A percentile compares a stretch with the other conserved stretches of the same genome.
phyloP scores from a whole-genome alignment of 2,888 invertebrate genomes.

The Germaria angustata region DNA sequence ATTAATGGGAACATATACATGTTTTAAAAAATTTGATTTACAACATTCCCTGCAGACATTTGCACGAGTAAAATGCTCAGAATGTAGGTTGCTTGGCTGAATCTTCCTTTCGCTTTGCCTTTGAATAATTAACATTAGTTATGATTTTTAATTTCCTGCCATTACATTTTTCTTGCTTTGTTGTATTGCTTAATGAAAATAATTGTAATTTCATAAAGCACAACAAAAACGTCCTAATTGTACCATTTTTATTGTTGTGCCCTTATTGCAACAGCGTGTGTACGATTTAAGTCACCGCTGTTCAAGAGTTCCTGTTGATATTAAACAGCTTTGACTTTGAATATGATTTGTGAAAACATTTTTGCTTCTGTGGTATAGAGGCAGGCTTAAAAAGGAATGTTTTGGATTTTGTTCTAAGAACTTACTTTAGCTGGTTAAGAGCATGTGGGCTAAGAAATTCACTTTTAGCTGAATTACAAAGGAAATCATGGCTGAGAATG shows the following conservation, averaged over 20 bases:
- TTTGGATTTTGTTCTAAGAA: neutral
- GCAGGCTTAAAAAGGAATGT: neutral
- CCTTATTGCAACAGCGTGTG: slow-evolving; percentile 6
- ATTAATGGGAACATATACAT: too few relatives aligned
- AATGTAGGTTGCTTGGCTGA: slow-evolving; percentile 7
- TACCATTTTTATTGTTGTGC: slow-evolving; percentile 6
- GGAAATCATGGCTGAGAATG: too few relatives aligned
- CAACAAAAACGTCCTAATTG: slow-evolving; percentile 33
- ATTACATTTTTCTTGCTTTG: slow-evolving; percentile 20
- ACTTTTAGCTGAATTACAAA: too few relatives aligned
- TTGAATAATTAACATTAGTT: slow-evolving; percentile 34
- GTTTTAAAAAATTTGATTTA: neutral
- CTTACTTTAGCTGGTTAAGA: too few relatives aligned
- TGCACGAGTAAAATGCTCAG: neutral
- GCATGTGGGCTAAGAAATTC: too few relatives aligned
- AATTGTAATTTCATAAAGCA: slow-evolving; percentile 24
- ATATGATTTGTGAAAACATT: slow-evolving; percentile 15
- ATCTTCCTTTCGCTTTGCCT: neutral
- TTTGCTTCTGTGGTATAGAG: too few relatives aligned
- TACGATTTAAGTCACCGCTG: neutral
- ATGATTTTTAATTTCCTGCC: slow-evolving; percentile 35
- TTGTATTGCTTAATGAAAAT: slow-evolving; percentile 23
- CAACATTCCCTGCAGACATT: neutral
- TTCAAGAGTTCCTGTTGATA: slow-evolving; percentile 18
- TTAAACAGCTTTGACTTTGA: slow-evolving; percentile 6